Percentiles rank a stretch among this genome's conserved stretches.
phyloP scores from a whole-genome alignment of 2,113 vertebrate genomes.

The Mola mola region DNA sequence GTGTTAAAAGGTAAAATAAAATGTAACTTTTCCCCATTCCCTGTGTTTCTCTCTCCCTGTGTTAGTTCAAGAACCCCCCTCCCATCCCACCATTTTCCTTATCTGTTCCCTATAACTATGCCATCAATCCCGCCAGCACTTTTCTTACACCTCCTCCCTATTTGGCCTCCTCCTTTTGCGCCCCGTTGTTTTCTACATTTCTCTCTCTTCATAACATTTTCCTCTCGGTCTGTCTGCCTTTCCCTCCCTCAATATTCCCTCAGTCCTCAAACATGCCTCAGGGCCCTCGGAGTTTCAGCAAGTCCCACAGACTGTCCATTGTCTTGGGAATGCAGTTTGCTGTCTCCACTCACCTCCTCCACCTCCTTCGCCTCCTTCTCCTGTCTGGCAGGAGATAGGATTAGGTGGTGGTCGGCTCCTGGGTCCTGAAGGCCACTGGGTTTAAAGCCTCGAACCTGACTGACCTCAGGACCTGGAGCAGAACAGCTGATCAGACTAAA shows the following conservation, averaged over 20 bases:
- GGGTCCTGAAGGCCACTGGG: conserved; percentile 65
- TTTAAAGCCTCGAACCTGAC: conserved; percentile 47
- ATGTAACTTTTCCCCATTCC: too few relatives aligned
- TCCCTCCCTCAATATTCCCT: conserved; percentile 22
- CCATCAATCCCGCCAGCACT: too few relatives aligned
- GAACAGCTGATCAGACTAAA: conserved; percentile 43
- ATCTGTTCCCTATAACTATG: conserved; percentile 39
- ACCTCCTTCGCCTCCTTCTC: conserved; percentile 30
- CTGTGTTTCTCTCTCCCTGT: too few relatives aligned
- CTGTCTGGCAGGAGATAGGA: conserved; percentile 60
- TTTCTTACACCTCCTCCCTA: conserved; percentile 29
- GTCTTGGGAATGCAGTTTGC: conserved; percentile 76
- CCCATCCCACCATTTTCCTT: conserved; percentile 38
- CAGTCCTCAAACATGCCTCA: conserved; percentile 52
- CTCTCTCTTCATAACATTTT: conserved; percentile 16
- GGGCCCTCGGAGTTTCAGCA: conserved; percentile 62
- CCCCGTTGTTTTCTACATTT: too few relatives aligned
- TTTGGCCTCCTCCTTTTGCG: conserved; percentile 3
- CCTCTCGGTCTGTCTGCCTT: conserved; percentile 25
- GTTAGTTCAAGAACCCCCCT: too few relatives aligned
- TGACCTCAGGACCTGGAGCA: conserved; percentile 22
- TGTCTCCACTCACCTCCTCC: conserved; percentile 57
- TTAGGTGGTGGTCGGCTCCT: conserved; percentile 61
- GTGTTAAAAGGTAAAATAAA: too few relatives aligned
- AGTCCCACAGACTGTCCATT: conserved; percentile 78